Percentiles rank a stretch among this genome's conserved stretches.
Evolutionary conservation across 2,113 vertebrate species (phyloP).

Genomic region (Urocitellus parryii): DNA sequence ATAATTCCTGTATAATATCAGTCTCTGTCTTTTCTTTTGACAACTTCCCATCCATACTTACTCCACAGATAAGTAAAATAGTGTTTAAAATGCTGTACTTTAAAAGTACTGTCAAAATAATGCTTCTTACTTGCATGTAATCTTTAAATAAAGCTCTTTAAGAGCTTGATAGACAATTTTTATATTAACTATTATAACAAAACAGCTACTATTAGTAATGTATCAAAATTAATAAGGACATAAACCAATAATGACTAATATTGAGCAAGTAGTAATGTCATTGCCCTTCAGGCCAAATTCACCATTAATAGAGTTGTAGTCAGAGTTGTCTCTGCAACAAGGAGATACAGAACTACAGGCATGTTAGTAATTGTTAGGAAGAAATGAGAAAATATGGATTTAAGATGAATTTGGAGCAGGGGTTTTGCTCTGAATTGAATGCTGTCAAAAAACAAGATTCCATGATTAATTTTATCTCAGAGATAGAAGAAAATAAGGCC

Average conservation of each 20-base stretch:
- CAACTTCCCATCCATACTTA: no score
- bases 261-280: background rate
- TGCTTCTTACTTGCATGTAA: no score
- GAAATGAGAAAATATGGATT: background rate
- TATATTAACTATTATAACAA: background rate
- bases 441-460: background rate
- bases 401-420: no score
- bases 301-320: background rate
- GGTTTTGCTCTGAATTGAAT: background rate
- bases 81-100: no score
- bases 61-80: no score
- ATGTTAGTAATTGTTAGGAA: background rate
- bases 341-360: background rate
- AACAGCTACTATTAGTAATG: background rate
- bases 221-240: background rate
- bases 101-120: no score
- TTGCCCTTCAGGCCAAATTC: background rate
- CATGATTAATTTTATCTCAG: background rate
- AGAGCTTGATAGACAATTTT: background rate
- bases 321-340: background rate
- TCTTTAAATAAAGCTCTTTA: no score
- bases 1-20: no score
- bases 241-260: background rate
- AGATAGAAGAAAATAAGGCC: background rate
- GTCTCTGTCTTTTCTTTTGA: no score